Percentiles rank a stretch among this genome's conserved stretches.
These are phyloP conservation scores for Pandemis cinnamomeana DNA, from an alignment of 2,888 invertebrate genomes.

Conservation along the genomic window DNA sequence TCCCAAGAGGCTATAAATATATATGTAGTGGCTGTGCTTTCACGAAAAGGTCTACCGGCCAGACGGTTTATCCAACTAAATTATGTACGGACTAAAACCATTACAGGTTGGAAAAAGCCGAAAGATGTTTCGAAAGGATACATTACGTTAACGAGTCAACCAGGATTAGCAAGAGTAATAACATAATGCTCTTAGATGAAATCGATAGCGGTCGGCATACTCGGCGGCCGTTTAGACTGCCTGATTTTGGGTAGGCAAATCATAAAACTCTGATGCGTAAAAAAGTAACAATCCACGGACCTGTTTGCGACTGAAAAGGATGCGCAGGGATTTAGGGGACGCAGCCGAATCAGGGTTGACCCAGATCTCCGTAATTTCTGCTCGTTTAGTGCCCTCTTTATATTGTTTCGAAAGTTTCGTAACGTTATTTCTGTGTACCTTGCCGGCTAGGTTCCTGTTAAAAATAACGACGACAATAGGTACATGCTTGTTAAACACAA, in stretches of 20 bases:
- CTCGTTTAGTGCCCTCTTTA: slow-evolving; percentile 45
- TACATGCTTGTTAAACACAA: slow-evolving; percentile 21
- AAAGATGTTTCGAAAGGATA: slow-evolving; percentile 28
- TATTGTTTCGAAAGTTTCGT: slow-evolving; percentile 48
- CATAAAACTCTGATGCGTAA: slow-evolving; percentile 3
- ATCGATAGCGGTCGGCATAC: background rate
- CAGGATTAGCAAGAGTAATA: slow-evolving; percentile 33
- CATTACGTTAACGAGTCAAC: slow-evolving; percentile 30
- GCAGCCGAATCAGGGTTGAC: slow-evolving; percentile 59
- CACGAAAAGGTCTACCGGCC: slow-evolving; percentile 37
- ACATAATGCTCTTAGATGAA: slow-evolving; percentile 18
- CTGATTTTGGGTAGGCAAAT: slow-evolving; percentile 15
- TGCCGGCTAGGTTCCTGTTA: slow-evolving; percentile 4
- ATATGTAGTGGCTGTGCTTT: slow-evolving; percentile 34
- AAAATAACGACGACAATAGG: slow-evolving; percentile 20
- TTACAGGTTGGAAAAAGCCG: slow-evolving; percentile 32
- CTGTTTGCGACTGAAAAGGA: slow-evolving; percentile 55
- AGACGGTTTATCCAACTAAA: slow-evolving; percentile 32
- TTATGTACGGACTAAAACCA: slow-evolving; percentile 37
- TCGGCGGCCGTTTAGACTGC: background rate
- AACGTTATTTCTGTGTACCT: slow-evolving; percentile 7
- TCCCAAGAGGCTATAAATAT: slow-evolving; percentile 48
- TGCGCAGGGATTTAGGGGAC: slow-evolving; percentile 69
- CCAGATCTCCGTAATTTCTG: slow-evolving; percentile 66
- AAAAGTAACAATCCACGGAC: slow-evolving; percentile 42